A percentile compares a stretch with the other conserved stretches of the same genome.
phyloP scores from a whole-genome alignment of 2,797 vertebrate species.

The Euthynnus affinis region DNA sequence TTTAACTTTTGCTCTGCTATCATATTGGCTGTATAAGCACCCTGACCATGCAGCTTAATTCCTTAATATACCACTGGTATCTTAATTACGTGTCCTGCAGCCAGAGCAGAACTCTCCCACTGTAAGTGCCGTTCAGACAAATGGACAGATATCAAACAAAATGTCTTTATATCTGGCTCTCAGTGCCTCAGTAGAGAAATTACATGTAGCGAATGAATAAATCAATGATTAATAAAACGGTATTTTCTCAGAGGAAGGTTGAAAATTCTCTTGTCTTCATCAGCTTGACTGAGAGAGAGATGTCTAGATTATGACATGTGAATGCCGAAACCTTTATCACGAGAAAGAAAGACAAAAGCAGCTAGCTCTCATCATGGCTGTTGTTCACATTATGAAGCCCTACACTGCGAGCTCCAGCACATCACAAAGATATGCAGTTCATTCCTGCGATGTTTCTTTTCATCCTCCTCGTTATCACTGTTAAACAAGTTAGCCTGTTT shows the following conservation, averaged over 20 bases:
- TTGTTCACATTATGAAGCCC: conserved; percentile 57
- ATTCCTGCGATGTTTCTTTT: conserved; percentile 59
- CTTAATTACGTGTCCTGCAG: conserved; percentile 66
- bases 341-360: conserved; percentile 45
- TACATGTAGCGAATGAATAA: conserved; percentile 48
- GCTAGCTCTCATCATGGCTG: conserved; percentile 46
- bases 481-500: conserved; percentile 75
- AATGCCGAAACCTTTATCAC: conserved; percentile 47
- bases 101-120: conserved; percentile 42
- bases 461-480: conserved; percentile 78
- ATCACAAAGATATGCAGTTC: conserved; percentile 44
- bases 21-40: conserved; percentile 39
- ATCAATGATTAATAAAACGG: conserved; percentile 48
- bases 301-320: conserved; percentile 56
- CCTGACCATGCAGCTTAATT: conserved; percentile 66
- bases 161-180: conserved; percentile 47
- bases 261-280: conserved; percentile 47
- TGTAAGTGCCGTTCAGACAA: conserved; percentile 21
- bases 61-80: conserved; percentile 65
- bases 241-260: conserved; percentile 51
- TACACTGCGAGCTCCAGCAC: conserved; percentile 41
- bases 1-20: conserved; percentile 46
- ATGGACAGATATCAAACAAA: conserved; percentile 55
- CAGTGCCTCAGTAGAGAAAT: conserved; percentile 37
- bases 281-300: conserved; percentile 23